Base-by-base conservation (phyloP, 1,140 invertebrate genomes). In the Heliconius hewitsoni region DNA sequence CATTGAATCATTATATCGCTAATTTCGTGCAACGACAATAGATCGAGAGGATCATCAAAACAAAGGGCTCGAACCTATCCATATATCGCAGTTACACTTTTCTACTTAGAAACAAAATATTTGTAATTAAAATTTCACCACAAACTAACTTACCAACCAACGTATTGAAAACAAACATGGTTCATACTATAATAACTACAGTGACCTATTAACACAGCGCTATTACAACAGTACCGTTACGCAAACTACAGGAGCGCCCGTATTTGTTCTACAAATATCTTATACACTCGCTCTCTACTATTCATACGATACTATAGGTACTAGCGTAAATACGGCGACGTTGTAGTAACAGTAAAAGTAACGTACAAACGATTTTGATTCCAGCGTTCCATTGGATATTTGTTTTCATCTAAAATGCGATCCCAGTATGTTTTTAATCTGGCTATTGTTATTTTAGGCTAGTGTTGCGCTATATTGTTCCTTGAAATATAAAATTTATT, bases 381-480 rank as follows among this genome's bases (percentile, higher is more conserved):
- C 27, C 27, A 27, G n/a, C 27, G 23, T 30, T 30, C 60, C 23
- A 66, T 66, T 66, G 60, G 60, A 66, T 66, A 66, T 66, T 66
- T 66, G 60, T 66, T 66, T 66, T 66, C 60, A 66, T 66, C 60
- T 66, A 66, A 66, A 66, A 66, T 66, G 27, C 60, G 60, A 30
- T 66, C 13, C 23, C n/a, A 60, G 55, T 60, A 60, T 60, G 55
- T 60, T 66, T 66, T 66, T 66, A 66, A 66, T 66, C 60, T 30
- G 60, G 27, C 60, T 66, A 1, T 66, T 66, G 60, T 66, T 66
- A 16, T 66, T 66, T 66, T 66, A 66, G 23, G 2, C 23, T 66
- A 30, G 23, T 27, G 27, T 66, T 66, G 57, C 57, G 57, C 11
- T 66, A 16, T 66, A 66, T 66, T 66, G 23, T 66, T 66, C 23